Conservation (phyloP, 2,797 vertebrate species). For the Acanthurus leucopareius region DNA sequence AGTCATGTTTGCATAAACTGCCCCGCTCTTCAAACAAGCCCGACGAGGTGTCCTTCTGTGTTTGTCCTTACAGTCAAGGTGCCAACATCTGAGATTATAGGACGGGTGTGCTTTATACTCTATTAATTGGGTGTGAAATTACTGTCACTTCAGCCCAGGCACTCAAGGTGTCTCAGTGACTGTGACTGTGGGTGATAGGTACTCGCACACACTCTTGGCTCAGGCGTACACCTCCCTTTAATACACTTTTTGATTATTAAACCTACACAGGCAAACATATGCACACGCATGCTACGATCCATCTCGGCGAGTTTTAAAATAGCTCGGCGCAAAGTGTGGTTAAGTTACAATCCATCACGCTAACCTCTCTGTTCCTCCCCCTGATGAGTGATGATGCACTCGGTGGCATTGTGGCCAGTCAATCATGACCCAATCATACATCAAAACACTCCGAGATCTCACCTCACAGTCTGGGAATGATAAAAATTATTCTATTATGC, state of each 20-base stretch:
- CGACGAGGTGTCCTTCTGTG: conserved; percentile 57
- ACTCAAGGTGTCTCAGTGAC: conserved; percentile 38
- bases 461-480: conserved; percentile 4
- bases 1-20: conserved; percentile 74
- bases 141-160: conserved; percentile 42
- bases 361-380: conserved; percentile 34
- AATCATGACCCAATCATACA: conserved; percentile 33
- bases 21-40: conserved; percentile 52
- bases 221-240: not conserved
- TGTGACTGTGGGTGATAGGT: conserved; percentile 22
- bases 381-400: conserved; percentile 61
- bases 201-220: not conserved
- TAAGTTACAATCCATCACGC: conserved; percentile 54
- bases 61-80: conserved; percentile 68
- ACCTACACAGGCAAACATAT: conserved; percentile 29
- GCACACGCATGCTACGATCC: conserved; percentile 16
- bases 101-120: conserved; percentile 48
- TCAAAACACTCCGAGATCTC: conserved; percentile 30
- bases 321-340: conserved; percentile 21
- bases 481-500: conserved; percentile 5
- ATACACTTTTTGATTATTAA: conserved; percentile 4
- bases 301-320: conserved; percentile 17
- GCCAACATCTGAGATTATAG: conserved; percentile 60
- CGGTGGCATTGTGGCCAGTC: conserved; percentile 32
- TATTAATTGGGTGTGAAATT: conserved; percentile 68